These are phyloP conservation scores for Heptranchias perlo DNA, from an alignment of 2,113 vertebrate genomes.

Conservation along the genomic window DNA sequence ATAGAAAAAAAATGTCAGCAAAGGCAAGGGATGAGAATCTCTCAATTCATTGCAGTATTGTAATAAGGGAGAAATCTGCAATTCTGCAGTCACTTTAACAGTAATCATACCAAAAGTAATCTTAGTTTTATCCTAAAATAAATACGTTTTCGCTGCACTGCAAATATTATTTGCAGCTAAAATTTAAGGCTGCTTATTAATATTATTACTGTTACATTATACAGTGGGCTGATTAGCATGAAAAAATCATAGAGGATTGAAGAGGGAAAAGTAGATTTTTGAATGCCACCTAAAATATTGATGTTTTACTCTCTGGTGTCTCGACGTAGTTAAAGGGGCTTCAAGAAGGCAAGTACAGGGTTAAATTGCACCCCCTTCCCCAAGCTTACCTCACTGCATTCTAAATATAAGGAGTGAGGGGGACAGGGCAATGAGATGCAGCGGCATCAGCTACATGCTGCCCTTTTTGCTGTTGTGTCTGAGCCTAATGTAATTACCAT, in stretches of 20 bases:
- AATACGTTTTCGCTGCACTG: not conserved
- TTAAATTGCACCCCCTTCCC: not conserved
- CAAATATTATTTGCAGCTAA: not conserved
- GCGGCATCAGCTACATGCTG: not conserved
- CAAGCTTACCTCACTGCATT: not conserved
- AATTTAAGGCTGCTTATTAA: constrained; percentile 2
- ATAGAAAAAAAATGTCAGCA: not conserved
- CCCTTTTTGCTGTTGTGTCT: constrained; percentile 19
- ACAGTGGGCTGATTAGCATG: not conserved
- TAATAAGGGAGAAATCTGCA: not conserved
- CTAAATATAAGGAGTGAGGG: not conserved
- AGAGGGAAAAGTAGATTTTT: not conserved
- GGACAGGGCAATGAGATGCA: not conserved
- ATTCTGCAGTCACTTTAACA: not conserved
- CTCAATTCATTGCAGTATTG: not conserved
- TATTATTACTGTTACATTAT: not conserved
- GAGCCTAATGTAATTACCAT: constrained; percentile 33
- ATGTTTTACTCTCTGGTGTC: not conserved
- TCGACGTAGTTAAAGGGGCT: not conserved
- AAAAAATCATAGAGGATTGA: not conserved
- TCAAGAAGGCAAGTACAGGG: not conserved
- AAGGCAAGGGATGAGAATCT: not conserved
- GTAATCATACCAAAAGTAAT: not conserved
- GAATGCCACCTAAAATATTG: not conserved
- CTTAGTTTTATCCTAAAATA: not conserved